These are phyloP conservation scores for Otolemur crassicaudatus DNA, from an alignment of 2,797 vertebrate species.

Conservation along the genomic window DNA sequence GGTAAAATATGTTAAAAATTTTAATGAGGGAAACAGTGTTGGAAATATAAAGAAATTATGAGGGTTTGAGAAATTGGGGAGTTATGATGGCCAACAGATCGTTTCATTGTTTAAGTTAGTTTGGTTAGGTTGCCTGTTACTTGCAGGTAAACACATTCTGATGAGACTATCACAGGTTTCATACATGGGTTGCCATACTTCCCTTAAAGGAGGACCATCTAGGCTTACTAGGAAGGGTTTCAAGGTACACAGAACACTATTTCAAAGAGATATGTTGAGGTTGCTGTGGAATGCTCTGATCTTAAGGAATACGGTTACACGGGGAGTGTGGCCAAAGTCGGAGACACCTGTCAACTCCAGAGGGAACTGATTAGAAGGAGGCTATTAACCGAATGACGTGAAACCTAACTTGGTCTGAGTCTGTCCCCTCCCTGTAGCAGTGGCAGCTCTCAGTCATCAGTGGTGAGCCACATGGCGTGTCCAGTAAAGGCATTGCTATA, in stretches of 20 bases:
- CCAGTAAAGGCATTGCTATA: not conserved
- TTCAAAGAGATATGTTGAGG: not conserved
- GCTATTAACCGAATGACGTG: not conserved
- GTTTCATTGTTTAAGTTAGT: not conserved
- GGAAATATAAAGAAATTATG: not conserved
- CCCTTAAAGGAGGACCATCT: not conserved
- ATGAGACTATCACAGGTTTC: not conserved
- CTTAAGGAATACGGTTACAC: not conserved
- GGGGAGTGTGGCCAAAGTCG: not conserved
- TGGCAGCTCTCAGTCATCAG: not conserved
- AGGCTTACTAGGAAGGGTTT: not conserved
- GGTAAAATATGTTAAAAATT: not conserved
- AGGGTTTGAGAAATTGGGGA: not conserved
- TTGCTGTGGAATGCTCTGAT: not conserved
- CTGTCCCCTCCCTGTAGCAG: not conserved
- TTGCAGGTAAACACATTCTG: not conserved
- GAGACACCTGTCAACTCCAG: not conserved
- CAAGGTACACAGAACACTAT: not conserved
- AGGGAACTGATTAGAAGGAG: not conserved
- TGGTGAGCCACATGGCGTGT: not conserved
- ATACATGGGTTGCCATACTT: not conserved
- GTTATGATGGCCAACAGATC: not conserved
- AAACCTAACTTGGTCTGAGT: not conserved
- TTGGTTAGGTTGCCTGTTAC: not conserved
- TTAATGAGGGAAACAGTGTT: not conserved